Evolutionary conservation across 1,140 invertebrate genomes (phyloP), one percentile per base, ranked within the genome.

Genomic region (Chironomus striatipennis): DNA sequence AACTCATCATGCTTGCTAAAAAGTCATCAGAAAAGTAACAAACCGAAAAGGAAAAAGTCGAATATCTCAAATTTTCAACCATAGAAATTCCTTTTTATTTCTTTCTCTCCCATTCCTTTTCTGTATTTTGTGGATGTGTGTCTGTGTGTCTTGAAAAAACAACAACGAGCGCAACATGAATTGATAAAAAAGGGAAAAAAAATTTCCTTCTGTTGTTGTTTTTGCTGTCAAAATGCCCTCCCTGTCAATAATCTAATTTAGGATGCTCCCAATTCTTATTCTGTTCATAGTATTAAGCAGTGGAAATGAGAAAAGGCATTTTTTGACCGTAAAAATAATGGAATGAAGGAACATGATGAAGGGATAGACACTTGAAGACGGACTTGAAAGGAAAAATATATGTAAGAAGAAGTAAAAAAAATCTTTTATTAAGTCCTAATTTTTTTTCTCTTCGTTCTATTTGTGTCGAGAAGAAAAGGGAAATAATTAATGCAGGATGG

Each of bases 221-320:
- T 57, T 57, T 57, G 47, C 47, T 57, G 47, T 57, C 47, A 57
- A n/a, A 57, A 57, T 57, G 12, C 12, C n/a, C n/a, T 57, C 47
- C n/a, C 4, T 57, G 47, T 57, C 47, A 57, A 57, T 57, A 57
- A 57, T 57, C 47, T 57, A 57, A 57, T 57, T 57, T 57, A 57
- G 47, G n/a, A 57, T 15, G 47, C 12, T 12, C 5, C 47, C n/a
- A n/a, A 12, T 57, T 57, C 47, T 15, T 34, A 47, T 47, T 8
- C 8, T 47, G 8, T 57, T 15, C 24, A n/a, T n/a, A n/a, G n/a
- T 15, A 20, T 18, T 2, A 9, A 18, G 9, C 67, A 72, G 17
- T 20, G n/a, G 18, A 21, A 20, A 72, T 72, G 8, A 18, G 18
- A 72, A 70, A 18, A 24, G 8, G 17, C 65, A 20, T 70, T 20